Evolutionary conservation across 2,888 invertebrate species (phyloP).

Genomic region (Allacma fusca): DNA sequence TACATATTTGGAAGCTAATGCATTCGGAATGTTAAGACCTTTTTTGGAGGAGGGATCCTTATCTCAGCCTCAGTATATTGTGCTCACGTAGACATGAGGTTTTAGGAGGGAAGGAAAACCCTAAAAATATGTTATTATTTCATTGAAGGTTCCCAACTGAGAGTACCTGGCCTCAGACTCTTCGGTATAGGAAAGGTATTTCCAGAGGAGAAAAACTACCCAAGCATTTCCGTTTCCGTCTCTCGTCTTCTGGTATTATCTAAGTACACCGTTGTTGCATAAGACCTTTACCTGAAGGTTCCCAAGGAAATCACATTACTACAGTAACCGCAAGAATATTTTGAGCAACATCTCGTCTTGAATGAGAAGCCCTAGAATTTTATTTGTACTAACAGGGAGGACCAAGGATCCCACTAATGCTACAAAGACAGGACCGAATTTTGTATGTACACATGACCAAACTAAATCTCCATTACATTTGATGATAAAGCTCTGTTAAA

Average conservation of each 20-base stretch:
- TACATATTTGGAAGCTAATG: not conserved
- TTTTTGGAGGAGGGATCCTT: not conserved
- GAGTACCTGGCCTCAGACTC: not conserved
- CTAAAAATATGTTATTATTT: conserved; percentile 34
- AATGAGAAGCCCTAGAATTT: not conserved
- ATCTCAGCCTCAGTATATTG: not conserved
- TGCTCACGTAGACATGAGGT: not conserved
- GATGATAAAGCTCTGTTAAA: no score
- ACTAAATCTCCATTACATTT: no score
- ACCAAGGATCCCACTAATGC: not conserved
- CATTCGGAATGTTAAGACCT: not conserved
- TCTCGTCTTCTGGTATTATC: conserved; percentile 11
- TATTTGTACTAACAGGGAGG: not conserved
- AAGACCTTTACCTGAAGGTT: conserved; percentile 38
- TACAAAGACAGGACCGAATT: no score
- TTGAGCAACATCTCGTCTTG: not conserved
- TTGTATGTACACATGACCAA: no score
- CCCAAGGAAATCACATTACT: conserved; percentile 38
- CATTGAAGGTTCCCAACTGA: conserved; percentile 40
- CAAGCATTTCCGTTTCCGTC: conserved; percentile 43
- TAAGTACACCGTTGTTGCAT: not conserved
- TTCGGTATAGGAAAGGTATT: not conserved
- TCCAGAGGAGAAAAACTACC: conserved; percentile 18
- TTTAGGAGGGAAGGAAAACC: conserved; percentile 6
- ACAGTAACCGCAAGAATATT: conserved; percentile 32